Percentiles rank a stretch among this genome's conserved stretches.
Conservation (phyloP, 2,888 invertebrate genomes). For the Cephus rjabovi region DNA sequence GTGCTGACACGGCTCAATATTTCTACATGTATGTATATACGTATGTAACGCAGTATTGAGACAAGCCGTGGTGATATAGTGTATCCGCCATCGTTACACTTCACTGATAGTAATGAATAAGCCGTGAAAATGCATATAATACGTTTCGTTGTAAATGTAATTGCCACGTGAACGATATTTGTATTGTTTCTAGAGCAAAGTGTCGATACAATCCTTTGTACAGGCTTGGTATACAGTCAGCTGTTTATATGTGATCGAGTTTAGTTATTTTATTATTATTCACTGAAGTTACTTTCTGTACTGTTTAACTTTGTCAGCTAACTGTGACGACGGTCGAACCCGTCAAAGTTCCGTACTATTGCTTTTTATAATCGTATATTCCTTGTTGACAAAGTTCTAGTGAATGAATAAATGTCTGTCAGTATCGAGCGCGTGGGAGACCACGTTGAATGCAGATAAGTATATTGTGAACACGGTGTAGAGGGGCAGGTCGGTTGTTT, state of each 20-base stretch:
- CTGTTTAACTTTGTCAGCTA: neutral
- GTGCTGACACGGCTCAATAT: conserved; percentile 25
- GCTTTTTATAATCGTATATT: conserved; percentile 1
- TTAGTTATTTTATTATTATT: neutral
- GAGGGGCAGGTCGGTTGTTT: neutral
- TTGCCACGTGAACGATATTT: neutral
- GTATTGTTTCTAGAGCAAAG: neutral
- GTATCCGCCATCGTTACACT: neutral
- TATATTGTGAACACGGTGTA: conserved; percentile 27
- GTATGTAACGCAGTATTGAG: neutral
- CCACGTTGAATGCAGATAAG: conserved; percentile 37
- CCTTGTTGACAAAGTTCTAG: conserved; percentile 9
- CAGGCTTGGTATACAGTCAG: neutral
- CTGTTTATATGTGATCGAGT: neutral
- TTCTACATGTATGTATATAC: conserved; percentile 2
- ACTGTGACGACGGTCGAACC: neutral
- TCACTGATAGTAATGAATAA: neutral
- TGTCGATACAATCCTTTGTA: neutral
- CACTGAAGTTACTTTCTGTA: neutral
- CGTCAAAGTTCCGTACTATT: neutral
- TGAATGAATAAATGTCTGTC: conserved; percentile 34
- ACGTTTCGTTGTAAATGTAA: neutral
- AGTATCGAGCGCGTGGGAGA: conserved; percentile 39
- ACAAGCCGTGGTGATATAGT: neutral
- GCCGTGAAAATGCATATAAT: neutral